Conservation (phyloP, 1,140 invertebrate species). For the Hypothenemus hampei region DNA sequence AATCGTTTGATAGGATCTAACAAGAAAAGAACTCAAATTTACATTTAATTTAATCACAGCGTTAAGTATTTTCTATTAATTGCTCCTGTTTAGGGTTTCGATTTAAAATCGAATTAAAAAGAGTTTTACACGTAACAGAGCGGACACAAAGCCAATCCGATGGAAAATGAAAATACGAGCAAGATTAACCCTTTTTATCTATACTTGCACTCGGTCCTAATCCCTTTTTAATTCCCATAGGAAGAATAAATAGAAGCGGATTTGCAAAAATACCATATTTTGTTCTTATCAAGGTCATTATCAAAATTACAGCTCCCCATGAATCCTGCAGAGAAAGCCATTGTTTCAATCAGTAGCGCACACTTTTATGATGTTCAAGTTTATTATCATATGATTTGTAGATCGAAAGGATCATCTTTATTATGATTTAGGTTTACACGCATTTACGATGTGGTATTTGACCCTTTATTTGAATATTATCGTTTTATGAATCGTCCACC, state of each 20-base stretch:
- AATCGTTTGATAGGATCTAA: slow-evolving; percentile 11
- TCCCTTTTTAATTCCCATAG: slow-evolving; percentile 39
- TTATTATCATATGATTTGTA: too few relatives aligned
- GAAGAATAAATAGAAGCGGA: slow-evolving; percentile 40
- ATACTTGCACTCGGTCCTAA: slow-evolving; percentile 32
- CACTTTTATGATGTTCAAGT: too few relatives aligned
- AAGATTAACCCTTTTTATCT: slow-evolving; percentile 41
- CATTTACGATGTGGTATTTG: too few relatives aligned
- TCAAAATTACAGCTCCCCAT: slow-evolving; percentile 42
- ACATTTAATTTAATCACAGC: too few relatives aligned
- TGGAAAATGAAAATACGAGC: slow-evolving; percentile 38
- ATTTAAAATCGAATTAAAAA: neutral
- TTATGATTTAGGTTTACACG: too few relatives aligned
- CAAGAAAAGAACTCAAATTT: too few relatives aligned
- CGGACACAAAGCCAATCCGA: slow-evolving; percentile 8
- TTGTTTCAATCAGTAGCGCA: slow-evolving; percentile 29
- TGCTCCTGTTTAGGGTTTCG: too few relatives aligned
- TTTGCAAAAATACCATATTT: slow-evolving; percentile 46
- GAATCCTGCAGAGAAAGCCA: slow-evolving; percentile 33
- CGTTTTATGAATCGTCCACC: too few relatives aligned
- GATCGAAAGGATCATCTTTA: too few relatives aligned
- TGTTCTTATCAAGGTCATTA: slow-evolving; percentile 46
- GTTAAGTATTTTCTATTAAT: too few relatives aligned
- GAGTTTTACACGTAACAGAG: neutral
- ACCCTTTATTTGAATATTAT: too few relatives aligned